Conservation (phyloP, 2,797 vertebrate species). For the Scarus forsteni region DNA sequence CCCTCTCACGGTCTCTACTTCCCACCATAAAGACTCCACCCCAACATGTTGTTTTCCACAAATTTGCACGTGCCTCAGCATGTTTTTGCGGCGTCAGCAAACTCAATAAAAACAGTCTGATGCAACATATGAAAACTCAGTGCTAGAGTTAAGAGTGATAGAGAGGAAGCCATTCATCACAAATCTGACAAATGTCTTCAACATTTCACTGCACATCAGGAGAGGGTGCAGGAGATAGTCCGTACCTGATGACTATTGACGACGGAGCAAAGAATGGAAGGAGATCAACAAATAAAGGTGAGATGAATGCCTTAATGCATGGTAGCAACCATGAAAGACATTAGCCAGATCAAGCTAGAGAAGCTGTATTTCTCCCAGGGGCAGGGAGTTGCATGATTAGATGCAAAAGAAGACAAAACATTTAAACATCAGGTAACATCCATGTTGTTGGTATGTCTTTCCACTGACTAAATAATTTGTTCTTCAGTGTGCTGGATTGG, state of each 20-base stretch:
- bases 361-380: neutral
- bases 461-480: neutral
- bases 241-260: neutral
- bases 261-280: neutral
- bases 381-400: neutral
- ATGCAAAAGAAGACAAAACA: neutral
- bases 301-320: neutral
- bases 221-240: neutral
- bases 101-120: neutral
- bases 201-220: slow-evolving; percentile 2
- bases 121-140: neutral
- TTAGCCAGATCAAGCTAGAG: neutral
- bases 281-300: slow-evolving; percentile 15
- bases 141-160: neutral
- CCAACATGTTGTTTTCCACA: neutral
- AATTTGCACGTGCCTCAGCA: neutral
- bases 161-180: neutral
- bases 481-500: slow-evolving; percentile 30
- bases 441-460: neutral
- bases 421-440: neutral
- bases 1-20: too few relatives aligned
- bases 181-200: slow-evolving; percentile 24
- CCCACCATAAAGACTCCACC: neutral
- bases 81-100: slow-evolving; percentile 42
- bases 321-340: neutral